These are phyloP conservation scores for Cygnus buccinator DNA, from an alignment of 2,113 vertebrate species.

Conservation along the genomic window DNA sequence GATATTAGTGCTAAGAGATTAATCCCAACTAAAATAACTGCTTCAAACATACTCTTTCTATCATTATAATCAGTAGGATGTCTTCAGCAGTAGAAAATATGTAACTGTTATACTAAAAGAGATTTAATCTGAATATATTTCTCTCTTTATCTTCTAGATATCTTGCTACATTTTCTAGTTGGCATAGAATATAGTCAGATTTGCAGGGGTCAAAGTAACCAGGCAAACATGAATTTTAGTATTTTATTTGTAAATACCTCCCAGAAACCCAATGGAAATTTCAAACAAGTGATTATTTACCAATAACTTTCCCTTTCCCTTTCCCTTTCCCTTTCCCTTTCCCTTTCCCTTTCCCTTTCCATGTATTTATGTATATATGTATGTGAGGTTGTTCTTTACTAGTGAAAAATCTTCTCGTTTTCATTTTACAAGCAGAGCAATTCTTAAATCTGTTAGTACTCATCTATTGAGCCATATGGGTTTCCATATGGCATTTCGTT, in stretches of 20 bases:
- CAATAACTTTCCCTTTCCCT: background rate
- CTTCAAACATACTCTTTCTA: background rate
- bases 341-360: background rate
- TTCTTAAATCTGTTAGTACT: constrained; percentile 30
- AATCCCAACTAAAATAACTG: background rate
- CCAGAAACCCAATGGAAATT: background rate
- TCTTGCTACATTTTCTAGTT: background rate
- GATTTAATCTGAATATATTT: background rate
- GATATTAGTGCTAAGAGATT: background rate
- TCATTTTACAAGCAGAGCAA: background rate
- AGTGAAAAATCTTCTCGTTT: background rate
- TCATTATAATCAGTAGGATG: too few species aligned
- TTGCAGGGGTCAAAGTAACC: background rate
- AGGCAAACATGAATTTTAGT: background rate
- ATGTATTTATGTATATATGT: too few species aligned
- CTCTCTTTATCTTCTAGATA: background rate
- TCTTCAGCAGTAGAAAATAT: background rate
- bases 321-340: background rate
- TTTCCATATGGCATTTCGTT: constrained; percentile 64
- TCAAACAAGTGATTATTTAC: background rate
- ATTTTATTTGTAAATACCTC: background rate
- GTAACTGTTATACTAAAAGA: background rate
- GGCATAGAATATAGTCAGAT: background rate
- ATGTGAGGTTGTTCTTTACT: background rate
- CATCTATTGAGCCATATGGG: constrained; percentile 45